A percentile compares a stretch with the other conserved stretches of the same genome.
Conservation (phyloP, 2,113 vertebrate species). For the Melanotaenia duboulayi region DNA sequence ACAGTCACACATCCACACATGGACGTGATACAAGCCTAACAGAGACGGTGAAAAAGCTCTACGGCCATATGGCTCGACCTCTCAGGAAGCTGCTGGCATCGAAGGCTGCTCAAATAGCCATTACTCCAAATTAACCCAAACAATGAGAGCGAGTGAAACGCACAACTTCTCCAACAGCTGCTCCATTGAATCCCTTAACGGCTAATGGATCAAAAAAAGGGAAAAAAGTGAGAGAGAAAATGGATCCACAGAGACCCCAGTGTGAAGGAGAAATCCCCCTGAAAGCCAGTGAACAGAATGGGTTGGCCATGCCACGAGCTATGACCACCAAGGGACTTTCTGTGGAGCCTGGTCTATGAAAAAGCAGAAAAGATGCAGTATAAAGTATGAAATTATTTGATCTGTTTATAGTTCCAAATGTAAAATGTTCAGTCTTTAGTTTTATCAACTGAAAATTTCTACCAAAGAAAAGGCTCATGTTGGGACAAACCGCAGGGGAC, state of each 20-base stretch:
- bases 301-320: slow-evolving; percentile 52
- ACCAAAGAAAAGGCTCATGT: neutral
- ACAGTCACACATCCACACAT: slow-evolving; percentile 5
- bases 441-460: neutral
- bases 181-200: slow-evolving; percentile 19
- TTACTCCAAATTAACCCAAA: slow-evolving; percentile 57
- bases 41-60: slow-evolving; percentile 4
- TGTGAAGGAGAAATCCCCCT: slow-evolving; percentile 52
- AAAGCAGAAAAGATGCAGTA: slow-evolving; percentile 1
- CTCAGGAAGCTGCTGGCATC: slow-evolving; percentile 38
- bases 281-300: slow-evolving; percentile 69
- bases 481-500: no score
- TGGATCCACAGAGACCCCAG: slow-evolving; percentile 16
- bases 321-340: slow-evolving; percentile 49
- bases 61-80: slow-evolving; percentile 49
- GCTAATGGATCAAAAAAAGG: neutral
- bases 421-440: neutral
- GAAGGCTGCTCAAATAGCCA: slow-evolving; percentile 56
- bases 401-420: slow-evolving; percentile 8
- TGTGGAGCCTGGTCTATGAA: slow-evolving; percentile 11
- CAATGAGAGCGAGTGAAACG: slow-evolving; percentile 37
- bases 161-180: slow-evolving; percentile 67
- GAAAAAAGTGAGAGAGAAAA: slow-evolving; percentile 3
- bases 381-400: slow-evolving; percentile 23
- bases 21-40: slow-evolving; percentile 26